Percentiles rank a stretch among this genome's conserved stretches.
Conservation (phyloP, 1,140 invertebrate species). For the Pseudomyrmex pallidus region DNA sequence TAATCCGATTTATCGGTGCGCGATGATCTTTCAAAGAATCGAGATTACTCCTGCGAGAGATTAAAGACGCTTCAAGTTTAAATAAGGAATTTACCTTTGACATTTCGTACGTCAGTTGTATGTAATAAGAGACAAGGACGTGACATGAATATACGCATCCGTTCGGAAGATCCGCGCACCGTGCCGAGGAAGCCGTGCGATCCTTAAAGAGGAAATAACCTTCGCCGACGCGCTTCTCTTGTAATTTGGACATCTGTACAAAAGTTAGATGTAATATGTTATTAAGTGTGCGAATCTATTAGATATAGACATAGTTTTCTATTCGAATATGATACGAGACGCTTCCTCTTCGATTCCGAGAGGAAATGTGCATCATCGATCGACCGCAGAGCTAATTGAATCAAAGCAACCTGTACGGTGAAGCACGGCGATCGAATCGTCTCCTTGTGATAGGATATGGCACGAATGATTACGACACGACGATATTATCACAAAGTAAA, state of each 20-base stretch:
- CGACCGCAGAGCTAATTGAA: slow-evolving; percentile 34
- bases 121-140: slow-evolving; percentile 23
- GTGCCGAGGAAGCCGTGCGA: background rate
- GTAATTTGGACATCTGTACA: background rate
- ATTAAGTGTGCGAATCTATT: background rate
- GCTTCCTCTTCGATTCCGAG: background rate
- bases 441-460: background rate
- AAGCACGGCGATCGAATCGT: slow-evolving; percentile 33
- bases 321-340: background rate
- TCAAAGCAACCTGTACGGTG: slow-evolving; percentile 19
- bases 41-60: too few species aligned
- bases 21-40: background rate
- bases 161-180: background rate
- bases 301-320: background rate
- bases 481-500: too few species aligned
- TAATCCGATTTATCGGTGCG: too few species aligned
- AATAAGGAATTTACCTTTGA: slow-evolving; percentile 29
- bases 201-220: slow-evolving; percentile 20
- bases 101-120: slow-evolving; percentile 2
- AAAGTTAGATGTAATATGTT: background rate
- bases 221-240: background rate
- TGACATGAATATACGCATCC: background rate
- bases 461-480: background rate
- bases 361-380: slow-evolving; percentile 32
- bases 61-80: background rate